These are phyloP conservation scores for Oithona nana DNA, from an alignment of 2,888 invertebrate genomes.

Conservation along the genomic window DNA sequence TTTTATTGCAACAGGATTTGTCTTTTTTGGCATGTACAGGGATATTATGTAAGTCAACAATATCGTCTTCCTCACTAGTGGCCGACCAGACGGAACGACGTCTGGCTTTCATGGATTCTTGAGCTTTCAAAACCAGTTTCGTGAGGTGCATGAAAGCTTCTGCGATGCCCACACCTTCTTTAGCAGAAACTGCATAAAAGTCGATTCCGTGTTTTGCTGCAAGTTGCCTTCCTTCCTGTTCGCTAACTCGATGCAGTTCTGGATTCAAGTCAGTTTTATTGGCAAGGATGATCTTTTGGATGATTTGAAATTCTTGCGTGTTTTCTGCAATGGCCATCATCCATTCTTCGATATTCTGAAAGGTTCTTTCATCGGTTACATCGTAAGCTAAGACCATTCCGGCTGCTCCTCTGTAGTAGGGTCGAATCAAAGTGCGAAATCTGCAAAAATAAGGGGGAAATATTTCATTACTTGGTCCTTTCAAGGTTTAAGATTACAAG, in stretches of 20 bases:
- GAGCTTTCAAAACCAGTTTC: not conserved
- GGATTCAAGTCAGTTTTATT: not conserved
- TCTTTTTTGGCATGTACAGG: not conserved
- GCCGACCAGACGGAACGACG: not conserved
- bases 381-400: not conserved
- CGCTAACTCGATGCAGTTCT: not conserved
- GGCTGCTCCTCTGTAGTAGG: not conserved
- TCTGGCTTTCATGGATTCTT: not conserved
- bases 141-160: not conserved
- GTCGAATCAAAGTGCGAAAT: not conserved
- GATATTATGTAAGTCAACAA: not conserved
- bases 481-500: no score
- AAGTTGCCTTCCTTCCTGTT: not conserved
- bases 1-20: conserved; percentile 25
- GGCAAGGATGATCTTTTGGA: not conserved
- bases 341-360: not conserved
- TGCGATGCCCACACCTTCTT: not conserved
- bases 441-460: not conserved
- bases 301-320: not conserved
- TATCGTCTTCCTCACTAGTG: not conserved
- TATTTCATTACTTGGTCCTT: not conserved
- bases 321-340: not conserved
- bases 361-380: not conserved
- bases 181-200: not conserved
- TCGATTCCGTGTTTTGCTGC: not conserved